These are phyloP conservation scores for Callocephalon fimbriatum DNA, from an alignment of 2,113 vertebrate genomes.

Conservation along the genomic window DNA sequence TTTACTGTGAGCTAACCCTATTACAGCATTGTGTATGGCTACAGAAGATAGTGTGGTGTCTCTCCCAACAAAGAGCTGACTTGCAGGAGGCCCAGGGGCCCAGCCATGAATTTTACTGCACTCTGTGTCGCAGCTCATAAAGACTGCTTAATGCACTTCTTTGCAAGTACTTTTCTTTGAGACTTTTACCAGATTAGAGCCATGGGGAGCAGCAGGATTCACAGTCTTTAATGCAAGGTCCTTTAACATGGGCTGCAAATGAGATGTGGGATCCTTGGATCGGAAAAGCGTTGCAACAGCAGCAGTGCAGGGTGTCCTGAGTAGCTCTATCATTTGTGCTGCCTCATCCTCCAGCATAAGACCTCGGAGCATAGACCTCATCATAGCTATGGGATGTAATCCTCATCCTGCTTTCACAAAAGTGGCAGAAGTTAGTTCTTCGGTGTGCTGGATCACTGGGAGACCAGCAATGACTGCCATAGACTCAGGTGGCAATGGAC, in stretches of 20 bases:
- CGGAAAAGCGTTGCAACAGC: neutral
- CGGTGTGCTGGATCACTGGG: fast-evolving
- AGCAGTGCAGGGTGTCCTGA: fast-evolving
- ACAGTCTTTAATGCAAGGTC: neutral
- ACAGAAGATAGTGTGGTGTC: conserved; percentile 8
- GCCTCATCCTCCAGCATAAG: neutral
- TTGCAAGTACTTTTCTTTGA: neutral
- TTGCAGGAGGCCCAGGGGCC: neutral
- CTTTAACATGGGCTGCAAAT: neutral
- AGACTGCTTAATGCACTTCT: neutral
- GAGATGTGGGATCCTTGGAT: neutral
- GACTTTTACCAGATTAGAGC: neutral
- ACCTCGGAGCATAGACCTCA: neutral
- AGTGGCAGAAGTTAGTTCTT: neutral
- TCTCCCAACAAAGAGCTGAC: conserved; percentile 1
- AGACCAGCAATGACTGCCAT: neutral
- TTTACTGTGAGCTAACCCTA: conserved; percentile 37
- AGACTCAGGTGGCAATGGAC: neutral
- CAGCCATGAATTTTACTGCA: neutral
- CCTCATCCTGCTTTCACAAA: neutral
- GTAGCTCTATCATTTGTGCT: neutral
- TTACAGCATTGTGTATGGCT: neutral
- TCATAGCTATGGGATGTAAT: neutral
- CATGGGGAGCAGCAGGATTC: neutral
- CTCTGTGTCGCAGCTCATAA: conserved; percentile 27